Base-by-base conservation (phyloP, 2,797 vertebrate genomes). In the Xenops minutus region DNA sequence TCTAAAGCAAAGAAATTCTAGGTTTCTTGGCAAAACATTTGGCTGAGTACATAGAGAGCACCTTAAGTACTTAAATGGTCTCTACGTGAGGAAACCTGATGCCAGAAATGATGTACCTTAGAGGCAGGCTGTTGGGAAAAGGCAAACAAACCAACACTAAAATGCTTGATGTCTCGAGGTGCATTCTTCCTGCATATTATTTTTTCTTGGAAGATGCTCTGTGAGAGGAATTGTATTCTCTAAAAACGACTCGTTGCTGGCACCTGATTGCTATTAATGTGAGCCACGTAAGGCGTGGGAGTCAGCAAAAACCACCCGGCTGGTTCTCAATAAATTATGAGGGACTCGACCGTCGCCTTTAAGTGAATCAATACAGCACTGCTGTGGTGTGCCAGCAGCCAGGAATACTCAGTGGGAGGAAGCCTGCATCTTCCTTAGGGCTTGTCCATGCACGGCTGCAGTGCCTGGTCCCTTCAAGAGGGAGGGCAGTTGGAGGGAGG, bases 1-100 rank as follows among this genome's bases (percentile, higher is more conserved):
- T 97, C 94, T 95, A 96, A 97, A 97, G 96, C 89, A 96, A 90
- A 96, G 93, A 97, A 96, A 97, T 97, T 96, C 93, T 93, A 94
- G 94, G 94, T 97, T 98, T 97, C 90, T 93, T 97, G 97, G 95
- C 95, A 97, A 96, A 96, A 89, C 68, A 71, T 76, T 95, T 96
- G 87, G 95, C 95, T 95, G 94, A 97, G 89, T 95, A 92, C 88
- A 89, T 83, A 91, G 94, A 97, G 87, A 95, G 91, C 94, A 88
- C 79, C 92, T 96, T 95, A 95, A 92, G 92, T 91, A 93, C 86
- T 94, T 95, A 97, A 93, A 95, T 92, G 81, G 89, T 90, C 91
- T 94, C 89, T 95, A 89, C 72, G 74, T 95, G 83, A 94, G 94
- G 97, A 95, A 95, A 96, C 56, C 82, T 92, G 91, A 96, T 96